These are phyloP conservation scores for Gymnocypris eckloni DNA, from an alignment of 2,797 vertebrate species.

Conservation along the genomic window DNA sequence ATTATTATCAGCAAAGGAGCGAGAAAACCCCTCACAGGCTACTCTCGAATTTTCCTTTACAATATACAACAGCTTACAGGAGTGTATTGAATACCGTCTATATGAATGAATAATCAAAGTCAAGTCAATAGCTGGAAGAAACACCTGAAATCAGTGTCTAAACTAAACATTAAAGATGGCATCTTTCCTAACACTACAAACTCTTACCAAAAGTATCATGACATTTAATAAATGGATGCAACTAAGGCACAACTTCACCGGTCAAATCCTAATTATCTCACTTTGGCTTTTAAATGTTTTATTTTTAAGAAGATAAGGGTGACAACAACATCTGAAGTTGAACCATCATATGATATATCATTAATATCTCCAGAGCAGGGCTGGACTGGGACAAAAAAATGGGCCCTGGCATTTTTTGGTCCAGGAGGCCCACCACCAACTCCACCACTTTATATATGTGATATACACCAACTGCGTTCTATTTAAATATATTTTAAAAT, in stretches of 20 bases:
- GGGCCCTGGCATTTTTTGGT: too few relatives aligned
- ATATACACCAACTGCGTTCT: too few relatives aligned
- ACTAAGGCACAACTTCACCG: neutral
- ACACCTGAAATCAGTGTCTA: neutral
- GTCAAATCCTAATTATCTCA: neutral
- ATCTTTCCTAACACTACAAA: too few relatives aligned
- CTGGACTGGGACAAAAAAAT: too few relatives aligned
- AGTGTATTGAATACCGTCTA: neutral
- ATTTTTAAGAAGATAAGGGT: neutral
- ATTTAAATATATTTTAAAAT: too few relatives aligned
- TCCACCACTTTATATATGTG: too few relatives aligned
- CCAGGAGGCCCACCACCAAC: too few relatives aligned
- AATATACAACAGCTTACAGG: neutral
- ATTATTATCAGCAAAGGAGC: conserved; percentile 15
- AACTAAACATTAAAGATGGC: neutral
- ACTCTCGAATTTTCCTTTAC: neutral
- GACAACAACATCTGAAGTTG: neutral
- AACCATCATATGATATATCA: neutral
- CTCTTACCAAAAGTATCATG: neutral
- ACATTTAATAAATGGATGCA: neutral
- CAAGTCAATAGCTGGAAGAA: neutral
- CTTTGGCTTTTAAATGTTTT: neutral
- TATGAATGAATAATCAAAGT: neutral
- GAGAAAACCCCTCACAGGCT: conserved; percentile 7
- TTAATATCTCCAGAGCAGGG: neutral